Evolutionary conservation across 2,113 vertebrate genomes (phyloP).

Genomic region (Pomatorhinus ruficollis): DNA sequence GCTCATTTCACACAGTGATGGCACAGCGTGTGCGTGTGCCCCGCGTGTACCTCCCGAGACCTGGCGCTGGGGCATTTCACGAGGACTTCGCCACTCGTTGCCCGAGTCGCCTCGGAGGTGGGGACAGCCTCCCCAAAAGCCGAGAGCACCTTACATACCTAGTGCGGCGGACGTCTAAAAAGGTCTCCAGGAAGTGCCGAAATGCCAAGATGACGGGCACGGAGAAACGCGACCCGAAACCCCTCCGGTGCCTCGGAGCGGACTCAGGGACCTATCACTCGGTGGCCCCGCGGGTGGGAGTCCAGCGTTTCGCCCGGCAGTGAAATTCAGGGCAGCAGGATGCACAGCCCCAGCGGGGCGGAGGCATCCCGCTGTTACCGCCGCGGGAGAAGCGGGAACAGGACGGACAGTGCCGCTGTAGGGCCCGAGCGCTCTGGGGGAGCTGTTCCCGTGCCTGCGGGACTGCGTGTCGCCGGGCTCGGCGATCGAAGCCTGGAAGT

Average conservation of each 20-base stretch:
- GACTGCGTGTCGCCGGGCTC: not conserved
- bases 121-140: not conserved
- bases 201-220: not conserved
- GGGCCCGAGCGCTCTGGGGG: not conserved
- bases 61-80: not conserved
- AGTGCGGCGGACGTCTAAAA: rapidly evolving
- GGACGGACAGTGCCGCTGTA: not conserved
- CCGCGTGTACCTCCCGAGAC: not conserved
- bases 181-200: not conserved
- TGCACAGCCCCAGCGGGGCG: no score
- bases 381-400: not conserved
- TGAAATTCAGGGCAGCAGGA: not conserved
- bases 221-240: not conserved
- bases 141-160: no score
- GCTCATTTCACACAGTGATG: not conserved
- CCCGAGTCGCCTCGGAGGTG: no score
- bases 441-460: not conserved
- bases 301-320: not conserved
- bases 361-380: not conserved
- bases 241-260: no score
- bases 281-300: not conserved
- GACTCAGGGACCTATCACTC: not conserved
- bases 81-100: not conserved
- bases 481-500: constrained; percentile 37
- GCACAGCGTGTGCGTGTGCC: not conserved